phyloP scores from a whole-genome alignment of 2,113 vertebrate species.

The Tor tambroides region DNA sequence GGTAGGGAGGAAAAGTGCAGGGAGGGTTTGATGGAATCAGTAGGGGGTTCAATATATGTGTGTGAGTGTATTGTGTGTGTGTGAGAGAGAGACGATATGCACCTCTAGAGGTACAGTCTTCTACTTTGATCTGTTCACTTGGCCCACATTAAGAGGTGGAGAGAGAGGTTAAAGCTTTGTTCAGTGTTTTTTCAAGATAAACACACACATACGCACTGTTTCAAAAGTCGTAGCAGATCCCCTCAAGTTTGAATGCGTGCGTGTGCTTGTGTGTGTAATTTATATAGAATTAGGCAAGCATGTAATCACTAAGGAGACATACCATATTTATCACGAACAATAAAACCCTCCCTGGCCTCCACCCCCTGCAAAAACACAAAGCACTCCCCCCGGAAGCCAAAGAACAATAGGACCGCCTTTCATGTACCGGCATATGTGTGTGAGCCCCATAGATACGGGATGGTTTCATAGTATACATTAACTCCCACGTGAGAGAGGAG shows the following conservation, averaged over 20 bases:
- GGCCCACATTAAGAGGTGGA: constrained; percentile 31
- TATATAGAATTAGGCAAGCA: constrained; percentile 62
- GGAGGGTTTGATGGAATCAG: constrained; percentile 21
- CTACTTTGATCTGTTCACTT: constrained; percentile 43
- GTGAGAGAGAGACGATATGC: constrained; percentile 33
- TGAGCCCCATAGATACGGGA: constrained; percentile 16
- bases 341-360: constrained; percentile 42
- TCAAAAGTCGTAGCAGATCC: neutral
- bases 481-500: constrained; percentile 46
- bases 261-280: constrained; percentile 53
- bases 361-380: constrained; percentile 31
- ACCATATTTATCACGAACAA: constrained; percentile 63
- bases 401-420: constrained; percentile 45
- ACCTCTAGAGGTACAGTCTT: neutral
- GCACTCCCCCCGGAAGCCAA: constrained; percentile 30
- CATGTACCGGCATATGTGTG: constrained; percentile 10
- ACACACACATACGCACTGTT: constrained; percentile 26
- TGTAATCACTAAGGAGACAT: constrained; percentile 60
- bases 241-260: neutral
- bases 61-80: neutral
- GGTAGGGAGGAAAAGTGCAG: neutral
- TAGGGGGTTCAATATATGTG: neutral
- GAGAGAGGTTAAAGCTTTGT: constrained; percentile 24
- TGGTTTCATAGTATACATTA: constrained; percentile 45
- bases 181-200: constrained; percentile 37